Evolutionary conservation across 2,888 invertebrate genomes (phyloP), one percentile per base, ranked within the genome.

Genomic region (Calameuta filiformis): DNA sequence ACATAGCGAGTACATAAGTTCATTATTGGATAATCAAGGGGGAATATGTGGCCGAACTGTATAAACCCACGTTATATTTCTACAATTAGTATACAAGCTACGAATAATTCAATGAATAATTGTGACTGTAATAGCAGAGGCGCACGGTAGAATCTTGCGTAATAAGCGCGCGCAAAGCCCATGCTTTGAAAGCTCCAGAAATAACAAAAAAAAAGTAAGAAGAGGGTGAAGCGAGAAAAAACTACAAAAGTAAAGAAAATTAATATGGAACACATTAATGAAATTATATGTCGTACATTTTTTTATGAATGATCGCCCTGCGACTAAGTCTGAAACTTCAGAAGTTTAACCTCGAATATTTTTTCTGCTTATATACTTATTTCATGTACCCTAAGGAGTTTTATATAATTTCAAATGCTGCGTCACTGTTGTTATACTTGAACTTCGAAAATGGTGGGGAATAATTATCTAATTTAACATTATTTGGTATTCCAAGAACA

Each of bases 251-350:
- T 15, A 40, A 40, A 40, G 4, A 40, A 15, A 15, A 15, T 56
- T 56, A 56, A 56, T 56, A 56, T 23, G 23, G 15, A 56, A 56
- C 2, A 23, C 56, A 56, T 56, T 56, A 74, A 69, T 31, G 12
- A 73, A 74, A 15, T n/a, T 35, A 35, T n/a, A 30, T 35, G n/a
- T 34, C 35, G 30, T 74, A 74, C 35, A 74, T n/a, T 74, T 74
- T 74, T 74, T 74, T 74, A 73, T n/a, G 37, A 74, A 34, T 4
- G 11, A 74, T 74, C 74, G 74, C 35, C 11, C 35, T 74, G 74
- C 74, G 74, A 35, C 23, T 31, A 35, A 73, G 35, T 73, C 23
- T 30, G 15, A 74, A 33, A 37, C 30, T 35, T 35, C 11, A 74
- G 23, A 71, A 30, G 33, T 56, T 56, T 56, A 56, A 23, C 23